A percentile compares a stretch with the other conserved stretches of the same genome.
Evolutionary conservation across 2,888 invertebrate genomes (phyloP).

Genomic region (Trachelus iudaicus): DNA sequence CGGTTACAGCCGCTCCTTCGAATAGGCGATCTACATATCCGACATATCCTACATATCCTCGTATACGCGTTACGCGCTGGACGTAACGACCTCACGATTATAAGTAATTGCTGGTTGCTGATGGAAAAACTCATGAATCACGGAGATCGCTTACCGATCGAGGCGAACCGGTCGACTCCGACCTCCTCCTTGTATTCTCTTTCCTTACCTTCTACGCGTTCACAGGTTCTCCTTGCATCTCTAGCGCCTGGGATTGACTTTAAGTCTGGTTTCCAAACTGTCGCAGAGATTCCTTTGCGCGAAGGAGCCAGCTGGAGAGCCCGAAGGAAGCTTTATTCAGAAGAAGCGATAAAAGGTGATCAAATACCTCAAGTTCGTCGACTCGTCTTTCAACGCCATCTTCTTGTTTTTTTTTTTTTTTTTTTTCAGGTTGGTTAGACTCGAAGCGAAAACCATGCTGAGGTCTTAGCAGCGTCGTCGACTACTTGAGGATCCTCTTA

Average conservation of each 20-base stretch:
- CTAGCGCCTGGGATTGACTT: neutral
- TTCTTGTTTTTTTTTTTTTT: no score
- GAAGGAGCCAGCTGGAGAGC: neutral
- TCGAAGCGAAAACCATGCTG: neutral
- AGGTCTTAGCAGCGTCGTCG: slow-evolving; percentile 3
- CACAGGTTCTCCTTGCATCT: neutral
- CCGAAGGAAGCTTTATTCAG: neutral
- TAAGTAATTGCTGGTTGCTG: neutral
- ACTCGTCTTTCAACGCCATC: neutral
- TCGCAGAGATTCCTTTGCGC: neutral
- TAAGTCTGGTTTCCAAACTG: neutral
- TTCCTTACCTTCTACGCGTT: neutral
- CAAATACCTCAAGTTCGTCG: neutral
- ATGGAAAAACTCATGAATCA: neutral
- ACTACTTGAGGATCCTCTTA: slow-evolving; percentile 21
- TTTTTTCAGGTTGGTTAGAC: neutral
- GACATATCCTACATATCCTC: neutral
- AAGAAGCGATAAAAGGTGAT: neutral
- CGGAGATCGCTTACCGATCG: neutral
- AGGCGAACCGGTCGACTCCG: neutral
- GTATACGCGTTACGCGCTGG: neutral
- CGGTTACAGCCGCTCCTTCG: neutral
- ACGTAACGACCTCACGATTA: neutral
- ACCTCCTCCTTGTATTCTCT: neutral
- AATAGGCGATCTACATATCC: neutral